phyloP scores from a whole-genome alignment of 2,888 invertebrate species.

The Tillus elongatus region DNA sequence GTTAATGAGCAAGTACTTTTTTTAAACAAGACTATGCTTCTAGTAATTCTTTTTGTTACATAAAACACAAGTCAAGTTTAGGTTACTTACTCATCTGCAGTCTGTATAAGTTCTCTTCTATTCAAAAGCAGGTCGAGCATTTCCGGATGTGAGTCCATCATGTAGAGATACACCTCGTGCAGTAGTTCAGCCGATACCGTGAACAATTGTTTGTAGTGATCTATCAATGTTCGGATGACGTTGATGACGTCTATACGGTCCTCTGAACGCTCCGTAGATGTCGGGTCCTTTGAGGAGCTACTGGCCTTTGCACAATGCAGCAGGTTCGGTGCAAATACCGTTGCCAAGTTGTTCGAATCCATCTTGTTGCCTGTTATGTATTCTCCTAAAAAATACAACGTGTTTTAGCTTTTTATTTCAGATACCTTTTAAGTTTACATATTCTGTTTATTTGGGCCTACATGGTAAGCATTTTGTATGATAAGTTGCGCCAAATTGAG shows the following conservation, averaged over 20 bases:
- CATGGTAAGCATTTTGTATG: too few relatives aligned
- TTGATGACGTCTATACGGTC: conserved; percentile 85
- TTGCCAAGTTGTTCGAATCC: conserved; percentile 87
- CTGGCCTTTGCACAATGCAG: conserved; percentile 65
- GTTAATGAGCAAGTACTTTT: too few relatives aligned
- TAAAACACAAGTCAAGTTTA: too few relatives aligned
- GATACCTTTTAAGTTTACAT: too few relatives aligned
- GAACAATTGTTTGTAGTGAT: conserved; percentile 62
- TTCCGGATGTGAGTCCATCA: conserved; percentile 78
- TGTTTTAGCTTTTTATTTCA: too few relatives aligned
- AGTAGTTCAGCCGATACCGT: conserved; percentile 71
- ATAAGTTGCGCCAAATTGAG: too few relatives aligned
- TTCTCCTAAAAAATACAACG: conserved; percentile 42
- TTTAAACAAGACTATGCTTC: too few relatives aligned
- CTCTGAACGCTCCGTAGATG: conserved; percentile 55
- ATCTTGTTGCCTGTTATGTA: conserved; percentile 77
- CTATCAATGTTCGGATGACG: conserved; percentile 70
- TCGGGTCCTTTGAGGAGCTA: conserved; percentile 31
- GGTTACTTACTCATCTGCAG: conserved; percentile 44
- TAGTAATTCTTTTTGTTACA: too few relatives aligned
- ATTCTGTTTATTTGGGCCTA: too few relatives aligned
- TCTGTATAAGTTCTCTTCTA: conserved; percentile 38
- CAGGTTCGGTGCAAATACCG: conserved; percentile 89
- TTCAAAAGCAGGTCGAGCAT: conserved; percentile 60
- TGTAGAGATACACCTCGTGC: conserved; percentile 77